Evolutionary conservation across 1,140 invertebrate species (phyloP), one percentile per base, ranked within the genome.

Genomic region (Brachionus plicatilis): DNA sequence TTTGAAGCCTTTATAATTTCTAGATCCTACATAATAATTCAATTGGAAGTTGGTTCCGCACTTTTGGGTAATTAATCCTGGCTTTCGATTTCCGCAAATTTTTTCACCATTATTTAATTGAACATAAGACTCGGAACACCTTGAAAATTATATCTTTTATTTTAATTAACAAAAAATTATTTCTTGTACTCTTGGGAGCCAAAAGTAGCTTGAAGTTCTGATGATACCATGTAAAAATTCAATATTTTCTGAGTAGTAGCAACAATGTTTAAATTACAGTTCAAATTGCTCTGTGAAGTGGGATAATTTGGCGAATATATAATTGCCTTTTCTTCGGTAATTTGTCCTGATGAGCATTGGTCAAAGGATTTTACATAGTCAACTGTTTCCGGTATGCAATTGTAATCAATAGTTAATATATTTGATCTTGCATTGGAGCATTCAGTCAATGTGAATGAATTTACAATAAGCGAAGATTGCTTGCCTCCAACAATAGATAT

Each of bases 1-100:
- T 68, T 82, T 82, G 17, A 65, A 82, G 12, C 79, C 79, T 37
- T 82, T 82, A 37, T 82, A 82, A 65, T 17, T 14, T 82, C 37
- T 82, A n/a, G 79, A 29, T 24, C 79, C 79, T 12, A 82, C 65
- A 24, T 65, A 82, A 68, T 65, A 60, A 27, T 11, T 29, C 20
- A 82, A 29, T 41, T 68, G 53, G 12, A 82, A 82, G 17, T 82
- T 60, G 12, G 53, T 68, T 37, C 53, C 53, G 47, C 79, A 82
- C 37, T 82, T 82, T 45, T 60, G 50, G 20, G 33, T 14, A n/a
- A 82, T 24, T 14, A 82, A 5, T n/a, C 65, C 53, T 33, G 79
- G 43, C 2, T 65, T 60, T 82, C 65, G n/a, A 9, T 37, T 60
- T 60, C 79, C 79, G 27, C 79, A 82, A n/a, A 82, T 41, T 41